Base-by-base conservation (phyloP, 2,113 vertebrate species). In the Calidris pygmaea region DNA sequence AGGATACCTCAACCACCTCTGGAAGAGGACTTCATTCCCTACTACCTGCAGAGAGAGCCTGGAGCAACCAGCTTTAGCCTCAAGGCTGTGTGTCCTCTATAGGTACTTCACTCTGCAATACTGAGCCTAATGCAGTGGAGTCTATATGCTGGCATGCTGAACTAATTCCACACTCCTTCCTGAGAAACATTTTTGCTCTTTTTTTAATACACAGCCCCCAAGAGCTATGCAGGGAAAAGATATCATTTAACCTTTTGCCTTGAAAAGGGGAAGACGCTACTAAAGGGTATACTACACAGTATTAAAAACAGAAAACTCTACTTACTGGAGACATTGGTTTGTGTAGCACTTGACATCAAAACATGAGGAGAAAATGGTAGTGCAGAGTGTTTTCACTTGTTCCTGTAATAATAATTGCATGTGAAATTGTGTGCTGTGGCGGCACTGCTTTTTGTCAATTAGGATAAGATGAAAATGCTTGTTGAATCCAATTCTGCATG, bases 61-160 rank as follows among this genome's bases (percentile, higher is more conserved):
- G 59, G 23, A 79, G 32, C 2, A 68, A 37, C 9, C 0, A 0
- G 2, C 8, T 77, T 58, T 71, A 59, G 14, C 65, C 47, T 37
- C 9, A 37, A 41, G 56, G 35, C 19, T 1, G 0, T 3, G 39
- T 43, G 17, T 66, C 11, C 43, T 65, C 71, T 27, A 1, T 50
- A 1, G 1, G 3, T 65, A 10, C 27, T 58, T 62, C 0, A 0
- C 17, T n/a, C 34, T 35, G 14, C 0, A 1, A 9, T 29, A 50
- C 52, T 39, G 21, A 75, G 58, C 37, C 10, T 50, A n/a, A 11
- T 21, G 26, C 2, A 1, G 4, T 14, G 27, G 13, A 37, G 3
- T 17, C 14, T 66, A 7, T 18, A 24, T 43, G 35, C 50, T 43
- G 35, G 34, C 21, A 18, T 2, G 3, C 34, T 41, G 39, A 76